Evolutionary conservation across 2,888 invertebrate genomes (phyloP).

Genomic region (Micoletzkya japonica): DNA sequence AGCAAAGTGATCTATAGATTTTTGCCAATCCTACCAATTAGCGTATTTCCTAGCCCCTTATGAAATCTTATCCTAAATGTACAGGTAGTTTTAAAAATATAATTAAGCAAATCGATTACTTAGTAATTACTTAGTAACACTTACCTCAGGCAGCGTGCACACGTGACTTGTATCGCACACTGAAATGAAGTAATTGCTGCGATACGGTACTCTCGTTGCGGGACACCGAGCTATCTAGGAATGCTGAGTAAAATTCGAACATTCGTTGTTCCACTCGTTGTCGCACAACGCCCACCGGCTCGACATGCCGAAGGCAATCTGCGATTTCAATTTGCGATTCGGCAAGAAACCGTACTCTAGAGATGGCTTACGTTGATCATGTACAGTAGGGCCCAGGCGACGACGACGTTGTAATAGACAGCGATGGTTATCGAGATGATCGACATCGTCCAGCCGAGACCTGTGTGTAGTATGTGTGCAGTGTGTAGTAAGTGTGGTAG

Average conservation of each 20-base stretch:
- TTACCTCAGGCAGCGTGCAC: background rate
- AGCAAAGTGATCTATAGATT: no score
- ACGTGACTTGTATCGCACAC: background rate
- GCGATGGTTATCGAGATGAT: constrained; percentile 79
- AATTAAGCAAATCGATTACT: no score
- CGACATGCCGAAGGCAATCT: constrained; percentile 34
- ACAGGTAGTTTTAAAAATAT: no score
- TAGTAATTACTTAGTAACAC: no score
- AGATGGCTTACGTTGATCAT: constrained; percentile 26
- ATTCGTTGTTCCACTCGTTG: constrained; percentile 39
- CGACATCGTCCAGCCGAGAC: constrained; percentile 88
- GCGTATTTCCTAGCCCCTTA: no score
- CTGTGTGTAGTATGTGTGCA: constrained; percentile 23
- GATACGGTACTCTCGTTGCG: background rate
- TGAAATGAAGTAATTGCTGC: background rate
- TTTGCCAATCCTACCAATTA: no score
- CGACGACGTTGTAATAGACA: constrained; percentile 54
- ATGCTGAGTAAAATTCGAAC: background rate
- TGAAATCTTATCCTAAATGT: no score
- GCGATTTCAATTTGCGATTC: background rate
- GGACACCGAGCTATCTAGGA: background rate
- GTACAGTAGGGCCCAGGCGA: constrained; percentile 54
- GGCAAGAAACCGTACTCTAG: background rate
- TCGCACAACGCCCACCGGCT: constrained; percentile 38
- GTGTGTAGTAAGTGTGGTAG: no score